A percentile compares a stretch with the other conserved stretches of the same genome.
Conservation (phyloP, 2,888 invertebrate species). For the Phaonia tiefii region DNA sequence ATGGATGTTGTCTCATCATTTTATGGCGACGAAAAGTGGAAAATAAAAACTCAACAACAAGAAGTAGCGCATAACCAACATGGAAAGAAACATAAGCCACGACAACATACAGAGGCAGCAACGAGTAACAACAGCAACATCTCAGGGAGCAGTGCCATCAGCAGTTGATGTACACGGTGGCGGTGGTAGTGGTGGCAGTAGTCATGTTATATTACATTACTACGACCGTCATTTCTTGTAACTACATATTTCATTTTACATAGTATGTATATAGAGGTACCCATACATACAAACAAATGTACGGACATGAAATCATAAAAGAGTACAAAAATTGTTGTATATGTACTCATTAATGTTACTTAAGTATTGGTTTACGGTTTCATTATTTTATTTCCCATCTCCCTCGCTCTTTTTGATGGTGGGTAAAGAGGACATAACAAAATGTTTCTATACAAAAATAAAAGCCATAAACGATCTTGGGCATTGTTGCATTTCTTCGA, state of each 20-base stretch:
- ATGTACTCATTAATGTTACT: background rate
- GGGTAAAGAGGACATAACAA: too few species aligned
- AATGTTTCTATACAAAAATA: too few species aligned
- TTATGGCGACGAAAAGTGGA: conserved; percentile 23
- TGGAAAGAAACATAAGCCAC: conserved; percentile 60
- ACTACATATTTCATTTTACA: conserved; percentile 41
- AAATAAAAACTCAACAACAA: conserved; percentile 43
- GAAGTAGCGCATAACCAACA: conserved; percentile 48
- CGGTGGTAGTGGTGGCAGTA: conserved; percentile 65
- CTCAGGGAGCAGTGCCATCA: background rate
- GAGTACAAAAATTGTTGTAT: conserved; percentile 17
- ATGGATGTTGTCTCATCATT: conserved; percentile 44
- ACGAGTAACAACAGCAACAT: conserved; percentile 50
- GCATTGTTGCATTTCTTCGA: conserved; percentile 24
- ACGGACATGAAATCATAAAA: background rate
- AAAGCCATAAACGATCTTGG: background rate
- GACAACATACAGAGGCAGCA: conserved; percentile 48
- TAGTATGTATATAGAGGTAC: background rate
- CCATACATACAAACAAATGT: background rate
- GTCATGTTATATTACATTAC: conserved; percentile 60
- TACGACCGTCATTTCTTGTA: conserved; percentile 29
- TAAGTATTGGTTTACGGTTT: conserved; percentile 18
- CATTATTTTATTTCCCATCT: conserved; percentile 13
- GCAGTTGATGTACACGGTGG: conserved; percentile 38
- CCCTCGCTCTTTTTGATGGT: background rate